Evolutionary conservation across 1,140 invertebrate genomes (phyloP).

Genomic region (Adoxophyes honmai): DNA sequence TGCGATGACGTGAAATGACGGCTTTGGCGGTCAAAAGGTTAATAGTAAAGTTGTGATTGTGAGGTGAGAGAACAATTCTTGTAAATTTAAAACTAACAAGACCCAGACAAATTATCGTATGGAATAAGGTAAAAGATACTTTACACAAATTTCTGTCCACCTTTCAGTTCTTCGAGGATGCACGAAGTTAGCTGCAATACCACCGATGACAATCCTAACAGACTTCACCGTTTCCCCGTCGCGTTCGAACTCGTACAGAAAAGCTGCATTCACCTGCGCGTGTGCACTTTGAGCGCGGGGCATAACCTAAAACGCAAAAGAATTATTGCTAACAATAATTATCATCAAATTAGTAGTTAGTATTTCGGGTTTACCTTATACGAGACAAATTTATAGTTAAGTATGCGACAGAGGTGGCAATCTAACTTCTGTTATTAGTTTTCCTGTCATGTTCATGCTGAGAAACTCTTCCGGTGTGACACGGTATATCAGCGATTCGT

Average conservation of each 20-base stretch:
- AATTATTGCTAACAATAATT: no score
- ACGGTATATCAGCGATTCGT: not conserved
- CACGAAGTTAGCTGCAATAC: slow-evolving; percentile 81
- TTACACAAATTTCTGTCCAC: slow-evolving; percentile 31
- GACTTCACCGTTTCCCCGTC: slow-evolving; percentile 48
- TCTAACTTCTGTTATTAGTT: slow-evolving; percentile 79
- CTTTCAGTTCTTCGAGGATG: slow-evolving; percentile 82
- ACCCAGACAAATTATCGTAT: no score
- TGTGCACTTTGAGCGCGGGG: slow-evolving; percentile 84
- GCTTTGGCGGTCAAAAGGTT: no score
- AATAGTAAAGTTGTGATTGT: no score
- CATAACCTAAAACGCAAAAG: slow-evolving; percentile 82
- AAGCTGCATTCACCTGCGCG: slow-evolving; percentile 84
- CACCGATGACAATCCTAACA: slow-evolving; percentile 80
- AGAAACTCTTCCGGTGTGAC: slow-evolving; percentile 78
- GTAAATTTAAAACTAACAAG: no score
- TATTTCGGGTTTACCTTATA: slow-evolving; percentile 81
- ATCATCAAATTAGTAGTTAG: no score
- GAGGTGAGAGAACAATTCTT: no score
- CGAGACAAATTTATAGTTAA: slow-evolving; percentile 75
- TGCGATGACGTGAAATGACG: no score
- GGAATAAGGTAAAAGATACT: no score
- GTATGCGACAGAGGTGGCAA: slow-evolving; percentile 70
- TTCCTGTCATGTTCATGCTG: slow-evolving; percentile 80
- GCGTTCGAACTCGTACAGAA: slow-evolving; percentile 79